Percentiles rank a stretch among this genome's conserved stretches.
These are phyloP conservation scores for Blomia tropicalis DNA, from an alignment of 2,888 invertebrate species.

Conservation along the genomic window DNA sequence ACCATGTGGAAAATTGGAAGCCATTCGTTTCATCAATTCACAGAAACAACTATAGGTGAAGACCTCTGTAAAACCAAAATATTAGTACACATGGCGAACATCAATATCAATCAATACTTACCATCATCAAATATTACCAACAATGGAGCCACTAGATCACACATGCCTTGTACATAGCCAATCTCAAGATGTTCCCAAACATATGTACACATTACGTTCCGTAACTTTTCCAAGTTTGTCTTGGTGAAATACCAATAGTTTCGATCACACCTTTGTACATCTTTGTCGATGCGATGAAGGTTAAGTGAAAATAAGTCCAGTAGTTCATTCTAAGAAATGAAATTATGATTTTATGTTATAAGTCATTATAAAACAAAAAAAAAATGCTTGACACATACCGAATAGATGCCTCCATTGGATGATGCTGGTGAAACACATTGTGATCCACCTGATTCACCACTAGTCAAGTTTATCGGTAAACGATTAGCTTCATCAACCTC, in stretches of 20 bases:
- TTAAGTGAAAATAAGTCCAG: constrained; percentile 71
- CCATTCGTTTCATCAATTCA: constrained; percentile 72
- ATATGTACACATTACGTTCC: constrained; percentile 93
- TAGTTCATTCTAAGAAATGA: constrained; percentile 51
- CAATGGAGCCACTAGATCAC: constrained; percentile 79
- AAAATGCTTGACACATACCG: constrained; percentile 44
- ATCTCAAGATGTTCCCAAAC: constrained; percentile 87
- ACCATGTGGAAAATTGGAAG: constrained; percentile 74
- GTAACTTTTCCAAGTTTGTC: constrained; percentile 72
- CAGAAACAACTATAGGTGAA: constrained; percentile 78
- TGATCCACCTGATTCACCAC: constrained; percentile 40
- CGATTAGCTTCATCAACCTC: neutral
- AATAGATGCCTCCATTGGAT: constrained; percentile 76
- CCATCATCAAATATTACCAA: constrained; percentile 75
- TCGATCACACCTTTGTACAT: constrained; percentile 83
- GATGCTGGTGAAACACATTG: constrained; percentile 69
- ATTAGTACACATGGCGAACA: neutral
- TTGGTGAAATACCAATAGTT: constrained; percentile 77
- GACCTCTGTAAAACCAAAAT: constrained; percentile 47
- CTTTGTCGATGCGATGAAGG: constrained; percentile 85
- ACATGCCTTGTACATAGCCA: constrained; percentile 96
- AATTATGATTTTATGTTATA: neutral
- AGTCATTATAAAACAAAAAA: neutral
- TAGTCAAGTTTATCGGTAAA: neutral
- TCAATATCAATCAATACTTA: constrained; percentile 30